Base-by-base conservation (phyloP, 2,797 vertebrate genomes). In the Phoeniculus purpureus region DNA sequence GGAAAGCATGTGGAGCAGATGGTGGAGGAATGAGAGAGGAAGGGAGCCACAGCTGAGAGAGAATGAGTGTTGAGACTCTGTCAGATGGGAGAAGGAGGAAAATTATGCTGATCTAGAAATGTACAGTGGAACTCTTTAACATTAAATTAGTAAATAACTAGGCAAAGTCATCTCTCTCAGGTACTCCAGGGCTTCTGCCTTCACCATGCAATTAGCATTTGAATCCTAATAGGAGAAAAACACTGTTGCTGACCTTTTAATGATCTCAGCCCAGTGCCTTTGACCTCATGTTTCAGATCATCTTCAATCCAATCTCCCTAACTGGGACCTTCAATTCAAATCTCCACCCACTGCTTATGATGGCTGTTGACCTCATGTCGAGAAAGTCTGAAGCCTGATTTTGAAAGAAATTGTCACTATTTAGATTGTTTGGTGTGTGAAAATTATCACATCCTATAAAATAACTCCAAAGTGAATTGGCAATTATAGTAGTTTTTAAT, bases 21-120 rank as follows among this genome's bases (percentile, higher is more conserved):
- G 93, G 91, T 89, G 85, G 73, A 93, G 93, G 91, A 96, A 92
- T 82, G 91, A 93, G 89, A 95, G 86, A 95, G 92, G 95, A 96
- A 93, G 84, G 91, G 91, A 95, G 89, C 82, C 89, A 89, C 92
- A 93, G 92, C 92, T 96, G 92, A 96, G 92, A 87, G 72, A 80
- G 89, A 85, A 47, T 18, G 83, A 94, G 89, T 94, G 94, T 93
- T 94, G 94, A 89, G 95, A 89, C 76, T 87, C 87, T 87, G 93
- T 96, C 93, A 96, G 94, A 94, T 95, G 94, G 94, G 85, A 95
- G 94, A 81, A 93, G 79, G 89, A 93, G 85, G 91, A 31, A 92
- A 94, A 94, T 92, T 89, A 75, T 83, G 93, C 91, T 94, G 91
- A 95, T 87, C 91, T 94, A 89, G 92, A 96, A 95, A 92, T 76